Base-by-base conservation (phyloP, 2,797 vertebrate genomes). In the Ataeniobius toweri region DNA sequence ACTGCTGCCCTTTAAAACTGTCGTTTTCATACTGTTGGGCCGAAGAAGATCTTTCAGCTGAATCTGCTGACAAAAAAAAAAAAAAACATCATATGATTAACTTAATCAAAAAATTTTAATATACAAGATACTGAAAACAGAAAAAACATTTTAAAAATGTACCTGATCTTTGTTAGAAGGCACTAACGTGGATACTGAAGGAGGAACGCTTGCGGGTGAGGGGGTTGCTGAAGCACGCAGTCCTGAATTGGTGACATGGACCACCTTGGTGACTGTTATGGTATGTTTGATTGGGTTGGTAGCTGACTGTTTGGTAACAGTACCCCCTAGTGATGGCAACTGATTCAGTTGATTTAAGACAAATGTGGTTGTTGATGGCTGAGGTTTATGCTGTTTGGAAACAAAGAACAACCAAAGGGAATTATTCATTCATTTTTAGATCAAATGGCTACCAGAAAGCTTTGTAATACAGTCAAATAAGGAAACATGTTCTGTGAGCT, bases 311-410 rank as follows among this genome's bases (percentile, higher is more conserved):
- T 99, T 99, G 88, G 98, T 96, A 93, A 96, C 97, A 74, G 96
- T 94, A 28, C 97, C 95, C 83, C 98, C 98, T 67, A 99, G 94
- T 5, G 98, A 97, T 3, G 98, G 98, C 91, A 99, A 95, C 92
- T 99, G 98, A 95, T 99, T 99, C 86, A 99, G 97, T 89, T 99
- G 98, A 95, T 99, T 99, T 94, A 99, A 95, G 93, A 99, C 98
- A 93, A 99, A 99, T 0, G 98, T 99, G 85, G 98, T 99, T 88
- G 98, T 98, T 78, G 98, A 99, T 78, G 97, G 98, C 90, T 96
- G 96, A 89, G 98, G 98, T 93, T 98, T 98, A 94, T 98, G 95
- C 89, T 90, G 82, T 7, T 48, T 36, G 41, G 22, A 73, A 73
- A 63, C 18, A 44, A 5, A 65, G 16, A 31, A 26, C 26, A 71